Evolutionary conservation across 53 echinoderm and acorn worm genomes (phyloP).

Genomic region (Paracentrotus lividus): DNA sequence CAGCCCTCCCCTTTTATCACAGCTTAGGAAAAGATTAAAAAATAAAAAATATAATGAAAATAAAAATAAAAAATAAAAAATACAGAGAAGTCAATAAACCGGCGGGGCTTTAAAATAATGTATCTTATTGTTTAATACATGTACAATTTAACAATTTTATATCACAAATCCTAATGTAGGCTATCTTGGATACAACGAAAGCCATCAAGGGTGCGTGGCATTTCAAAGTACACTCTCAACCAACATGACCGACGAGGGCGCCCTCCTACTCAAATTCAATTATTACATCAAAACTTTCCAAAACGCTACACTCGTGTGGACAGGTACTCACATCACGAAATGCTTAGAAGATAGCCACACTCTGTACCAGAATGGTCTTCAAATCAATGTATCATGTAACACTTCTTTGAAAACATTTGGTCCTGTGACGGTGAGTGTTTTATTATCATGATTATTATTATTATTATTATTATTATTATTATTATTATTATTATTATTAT

Average conservation of each 20-base stretch:
- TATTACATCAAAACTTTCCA: background rate
- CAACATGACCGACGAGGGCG: background rate
- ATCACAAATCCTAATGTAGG: background rate
- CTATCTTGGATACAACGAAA: background rate
- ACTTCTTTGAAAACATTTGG: background rate
- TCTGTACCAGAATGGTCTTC: background rate
- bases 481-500: too few species aligned
- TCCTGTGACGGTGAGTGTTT: background rate
- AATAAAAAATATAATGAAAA: too few species aligned
- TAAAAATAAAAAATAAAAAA: too few species aligned
- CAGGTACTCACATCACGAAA: background rate
- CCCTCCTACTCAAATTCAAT: background rate
- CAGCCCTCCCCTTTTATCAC: too few species aligned
- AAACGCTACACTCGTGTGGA: background rate
- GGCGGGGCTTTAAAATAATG: too few species aligned
- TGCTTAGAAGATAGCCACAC: background rate
- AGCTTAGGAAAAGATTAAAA: too few species aligned
- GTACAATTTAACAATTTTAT: too few species aligned
- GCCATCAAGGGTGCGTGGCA: background rate
- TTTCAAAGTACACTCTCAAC: background rate
- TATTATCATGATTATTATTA: too few species aligned
- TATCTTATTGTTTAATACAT: too few species aligned
- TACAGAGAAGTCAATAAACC: too few species aligned
- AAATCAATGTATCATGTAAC: background rate
- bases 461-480: too few species aligned